Base-by-base conservation (phyloP, 2,888 invertebrate species). In the Aspidapion aeneum region DNA sequence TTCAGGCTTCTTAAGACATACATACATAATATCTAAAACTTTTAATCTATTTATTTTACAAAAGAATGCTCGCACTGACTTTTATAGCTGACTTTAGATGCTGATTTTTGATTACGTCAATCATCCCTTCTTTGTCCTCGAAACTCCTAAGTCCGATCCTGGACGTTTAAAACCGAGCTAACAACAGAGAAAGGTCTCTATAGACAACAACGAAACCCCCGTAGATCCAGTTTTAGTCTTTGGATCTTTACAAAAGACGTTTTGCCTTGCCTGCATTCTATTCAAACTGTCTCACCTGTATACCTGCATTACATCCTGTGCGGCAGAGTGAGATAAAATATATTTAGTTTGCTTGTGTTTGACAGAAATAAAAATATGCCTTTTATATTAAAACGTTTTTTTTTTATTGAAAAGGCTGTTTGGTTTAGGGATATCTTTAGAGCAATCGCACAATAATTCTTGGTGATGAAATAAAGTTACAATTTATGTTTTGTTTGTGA, bases 261-360 rank as follows among this genome's bases (percentile, higher is more conserved):
- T 73, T n/a, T n/a, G n/a, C n/a, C n/a, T n/a, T 77, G 77, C 77
- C 77, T 78, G 77, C 77, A 77, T 77, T 78, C 78, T 77, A 78
- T 78, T 78, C 78, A 78, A 74, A 70, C 74, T 73, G 74, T 74
- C 77, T 77, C 79, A 78, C 78, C 79, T 79, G 78, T 78, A 75
- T 78, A 78, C 79, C 78, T 79, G 78, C 77, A 77, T 75, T 68
- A 77, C 76, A 78, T 78, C 78, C 78, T 78, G 77, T 75, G 74
- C 62, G 58, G n/a, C n/a, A n/a, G n/a, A 35, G 35, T 7, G 35
- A 35, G 35, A 35, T 35, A 35, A 35, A 35, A 56, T 61, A 64
- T 61, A 64, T 61, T 64, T 61, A 22, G 48, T 51, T 50, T 61
- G 61, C 58, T 61, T 58, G 58, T 22, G 51, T 61, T 61, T 50